A percentile compares a stretch with the other conserved stretches of the same genome.
phyloP scores from a whole-genome alignment of 2,888 invertebrate genomes.

The Xanthorhoe spadicearia region DNA sequence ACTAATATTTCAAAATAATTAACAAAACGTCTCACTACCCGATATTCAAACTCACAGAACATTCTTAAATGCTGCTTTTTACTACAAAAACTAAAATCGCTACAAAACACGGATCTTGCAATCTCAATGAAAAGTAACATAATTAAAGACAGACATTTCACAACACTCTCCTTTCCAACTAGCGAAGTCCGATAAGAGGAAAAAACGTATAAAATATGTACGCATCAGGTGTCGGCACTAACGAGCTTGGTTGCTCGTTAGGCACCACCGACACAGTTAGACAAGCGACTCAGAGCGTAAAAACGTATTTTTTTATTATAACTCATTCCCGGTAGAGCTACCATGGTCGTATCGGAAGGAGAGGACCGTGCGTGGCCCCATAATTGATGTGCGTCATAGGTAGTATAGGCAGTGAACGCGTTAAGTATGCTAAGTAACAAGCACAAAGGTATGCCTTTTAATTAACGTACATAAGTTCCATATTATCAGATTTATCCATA shows the following conservation, averaged over 20 bases:
- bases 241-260: conserved; percentile 55
- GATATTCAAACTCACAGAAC: too few species aligned
- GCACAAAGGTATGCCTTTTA: too few species aligned
- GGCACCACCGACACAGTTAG: conserved; percentile 35
- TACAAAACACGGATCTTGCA: neutral
- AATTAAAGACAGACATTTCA: conserved; percentile 14
- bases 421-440: neutral
- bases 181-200: conserved; percentile 20
- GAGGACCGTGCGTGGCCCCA: too few species aligned
- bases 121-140: conserved; percentile 2
- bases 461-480: too few species aligned
- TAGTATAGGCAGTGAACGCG: too few species aligned
- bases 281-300: conserved; percentile 3
- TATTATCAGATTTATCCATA: too few species aligned
- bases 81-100: neutral
- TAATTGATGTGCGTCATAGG: too few species aligned
- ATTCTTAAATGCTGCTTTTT: too few species aligned
- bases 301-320: conserved; percentile 1
- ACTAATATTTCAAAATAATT: too few species aligned
- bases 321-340: too few species aligned
- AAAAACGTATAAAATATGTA: conserved; percentile 27
- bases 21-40: too few species aligned
- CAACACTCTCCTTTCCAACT: conserved; percentile 26
- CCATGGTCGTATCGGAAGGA: too few species aligned
- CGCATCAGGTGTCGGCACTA: conserved; percentile 42